phyloP scores from a whole-genome alignment of 1,140 invertebrate genomes.

The Leptonema lineaticorne region DNA sequence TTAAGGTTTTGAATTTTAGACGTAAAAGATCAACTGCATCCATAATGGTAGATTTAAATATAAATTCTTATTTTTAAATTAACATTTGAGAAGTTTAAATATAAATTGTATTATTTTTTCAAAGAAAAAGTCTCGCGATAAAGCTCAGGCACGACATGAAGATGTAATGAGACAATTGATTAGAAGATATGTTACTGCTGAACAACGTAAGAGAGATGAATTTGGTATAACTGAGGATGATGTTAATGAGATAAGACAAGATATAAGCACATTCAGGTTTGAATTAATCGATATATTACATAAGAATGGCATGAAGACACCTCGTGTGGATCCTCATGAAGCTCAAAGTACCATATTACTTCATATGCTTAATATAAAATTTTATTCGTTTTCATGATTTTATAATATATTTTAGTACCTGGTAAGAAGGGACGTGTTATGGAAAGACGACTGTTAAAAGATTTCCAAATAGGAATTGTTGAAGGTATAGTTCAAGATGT shows the following conservation, averaged over 20 bases:
- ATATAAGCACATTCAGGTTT: conserved; percentile 82
- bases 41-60: conserved; percentile 54
- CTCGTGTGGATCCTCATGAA: conserved; percentile 65
- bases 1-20: conserved; percentile 57
- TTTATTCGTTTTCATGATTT: not conserved
- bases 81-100: not conserved
- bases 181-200: conserved; percentile 78
- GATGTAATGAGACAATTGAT: conserved; percentile 77
- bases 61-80: conserved; percentile 43
- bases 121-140: conserved; percentile 74
- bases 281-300: conserved; percentile 87
- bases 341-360: conserved; percentile 54
- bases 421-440: conserved; percentile 83
- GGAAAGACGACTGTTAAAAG: conserved; percentile 82
- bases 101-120: not conserved
- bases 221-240: conserved; percentile 92
- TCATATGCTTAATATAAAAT: not conserved
- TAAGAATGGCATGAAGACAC: conserved; percentile 79
- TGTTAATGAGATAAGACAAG: conserved; percentile 93
- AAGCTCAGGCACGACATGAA: conserved; percentile 68
- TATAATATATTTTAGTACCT: conserved; percentile 56
- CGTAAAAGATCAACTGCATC: conserved; percentile 59
- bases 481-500: conserved; percentile 78
- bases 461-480: conserved; percentile 86
- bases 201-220: conserved; percentile 79